Evolutionary conservation across 2,888 invertebrate species (phyloP).

Genomic region (Podabrus alpinus): DNA sequence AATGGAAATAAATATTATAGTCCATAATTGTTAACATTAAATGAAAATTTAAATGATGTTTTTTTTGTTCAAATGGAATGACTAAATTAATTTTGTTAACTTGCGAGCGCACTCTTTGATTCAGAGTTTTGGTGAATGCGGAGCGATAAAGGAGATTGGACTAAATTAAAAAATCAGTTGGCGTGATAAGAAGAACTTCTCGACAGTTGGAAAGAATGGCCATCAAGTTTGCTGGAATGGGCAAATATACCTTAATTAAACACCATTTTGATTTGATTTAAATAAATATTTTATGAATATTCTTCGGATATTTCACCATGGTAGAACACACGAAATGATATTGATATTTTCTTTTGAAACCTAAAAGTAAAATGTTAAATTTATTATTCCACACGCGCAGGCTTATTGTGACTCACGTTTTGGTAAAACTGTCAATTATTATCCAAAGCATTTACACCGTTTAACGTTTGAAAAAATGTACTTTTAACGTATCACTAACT

Average conservation of each 20-base stretch:
- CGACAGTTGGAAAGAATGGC: background rate
- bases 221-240: background rate
- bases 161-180: background rate
- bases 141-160: too few species aligned
- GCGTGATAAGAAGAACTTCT: background rate
- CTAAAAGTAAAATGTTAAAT: background rate
- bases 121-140: too few species aligned
- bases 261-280: background rate
- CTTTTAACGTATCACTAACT: background rate
- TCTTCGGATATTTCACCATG: background rate
- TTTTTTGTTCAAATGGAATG: too few species aligned
- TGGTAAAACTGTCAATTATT: background rate
- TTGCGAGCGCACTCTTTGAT: too few species aligned
- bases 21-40: too few species aligned
- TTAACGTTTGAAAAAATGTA: background rate
- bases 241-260: background rate
- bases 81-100: too few species aligned
- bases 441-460: background rate
- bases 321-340: background rate
- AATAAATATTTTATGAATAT: background rate
- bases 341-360: background rate
- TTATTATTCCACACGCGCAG: background rate
- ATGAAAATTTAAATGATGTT: too few species aligned
- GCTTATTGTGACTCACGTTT: background rate
- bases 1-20: background rate